phyloP scores from a whole-genome alignment of 2,113 vertebrate species.

The Otis tarda region DNA sequence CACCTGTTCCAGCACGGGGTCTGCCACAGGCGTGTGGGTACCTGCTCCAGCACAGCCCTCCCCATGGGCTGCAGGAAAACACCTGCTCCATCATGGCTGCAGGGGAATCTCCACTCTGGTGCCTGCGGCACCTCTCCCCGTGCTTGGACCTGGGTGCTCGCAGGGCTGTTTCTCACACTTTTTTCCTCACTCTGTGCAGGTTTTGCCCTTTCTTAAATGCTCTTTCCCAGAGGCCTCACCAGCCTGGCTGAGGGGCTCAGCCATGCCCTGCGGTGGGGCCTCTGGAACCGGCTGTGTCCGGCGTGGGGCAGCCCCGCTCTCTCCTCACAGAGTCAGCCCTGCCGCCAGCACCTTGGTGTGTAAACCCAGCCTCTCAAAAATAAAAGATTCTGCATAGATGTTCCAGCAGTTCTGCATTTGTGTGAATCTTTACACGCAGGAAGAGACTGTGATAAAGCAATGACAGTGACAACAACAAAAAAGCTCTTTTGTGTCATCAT shows the following conservation, averaged over 20 bases:
- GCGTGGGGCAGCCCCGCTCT: neutral
- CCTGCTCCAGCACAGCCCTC: neutral
- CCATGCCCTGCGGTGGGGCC: fast-evolving
- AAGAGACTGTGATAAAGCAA: neutral
- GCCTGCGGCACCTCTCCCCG: neutral
- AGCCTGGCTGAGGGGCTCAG: too few relatives aligned
- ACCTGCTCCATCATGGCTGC: neutral
- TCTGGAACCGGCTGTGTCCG: neutral
- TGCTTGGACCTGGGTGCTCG: neutral
- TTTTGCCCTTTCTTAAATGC: neutral
- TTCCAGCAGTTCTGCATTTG: neutral
- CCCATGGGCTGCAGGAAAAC: neutral
- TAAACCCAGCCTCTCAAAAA: neutral
- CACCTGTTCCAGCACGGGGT: neutral
- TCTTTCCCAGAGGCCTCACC: neutral
- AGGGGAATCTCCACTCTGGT: neutral
- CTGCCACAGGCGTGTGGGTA: too few relatives aligned
- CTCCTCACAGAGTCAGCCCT: neutral
- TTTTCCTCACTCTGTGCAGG: fast-evolving
- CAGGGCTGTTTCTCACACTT: neutral
- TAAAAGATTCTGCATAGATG: fast-evolving
- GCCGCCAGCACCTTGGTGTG: fast-evolving
- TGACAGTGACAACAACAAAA: neutral
- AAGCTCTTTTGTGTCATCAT: neutral
- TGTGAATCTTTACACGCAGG: neutral